Conservation (phyloP, 2,797 vertebrate genomes). For the Argya squamiceps region DNA sequence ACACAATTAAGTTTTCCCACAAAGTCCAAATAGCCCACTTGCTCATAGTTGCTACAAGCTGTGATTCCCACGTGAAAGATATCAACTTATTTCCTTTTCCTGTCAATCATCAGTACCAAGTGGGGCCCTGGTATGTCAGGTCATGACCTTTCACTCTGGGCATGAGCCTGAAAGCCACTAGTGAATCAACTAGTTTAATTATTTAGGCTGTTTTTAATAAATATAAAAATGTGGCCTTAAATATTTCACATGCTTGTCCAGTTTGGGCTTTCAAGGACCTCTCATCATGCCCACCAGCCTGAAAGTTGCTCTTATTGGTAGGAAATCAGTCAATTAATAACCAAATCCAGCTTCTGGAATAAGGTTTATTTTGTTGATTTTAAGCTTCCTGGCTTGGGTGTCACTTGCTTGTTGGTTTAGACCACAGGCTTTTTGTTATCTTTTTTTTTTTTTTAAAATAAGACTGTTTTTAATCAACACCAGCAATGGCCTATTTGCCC, state of each 20-base stretch:
- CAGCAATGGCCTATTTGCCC: not conserved
- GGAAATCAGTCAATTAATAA: conserved; percentile 43
- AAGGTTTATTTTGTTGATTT: conserved; percentile 17
- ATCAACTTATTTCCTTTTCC: conserved; percentile 86
- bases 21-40: conserved; percentile 83
- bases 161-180: conserved; percentile 85
- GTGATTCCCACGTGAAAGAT: conserved; percentile 97
- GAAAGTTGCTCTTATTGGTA: conserved; percentile 26
- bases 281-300: conserved; percentile 7
- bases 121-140: conserved; percentile 86
- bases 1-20: conserved; percentile 91
- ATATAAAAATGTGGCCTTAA: conserved; percentile 80
- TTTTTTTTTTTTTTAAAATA: not conserved
- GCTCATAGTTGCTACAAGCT: conserved; percentile 88
- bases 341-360: not conserved
- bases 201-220: conserved; percentile 88
- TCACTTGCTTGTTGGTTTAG: conserved; percentile 21
- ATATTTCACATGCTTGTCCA: conserved; percentile 79
- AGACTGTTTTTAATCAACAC: not conserved
- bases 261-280: conserved; percentile 55
- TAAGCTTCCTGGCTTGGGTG: conserved; percentile 21
- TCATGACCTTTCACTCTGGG: conserved; percentile 86
- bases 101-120: conserved; percentile 89
- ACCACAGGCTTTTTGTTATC: not conserved
- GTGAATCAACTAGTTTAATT: conserved; percentile 84